A percentile compares a stretch with the other conserved stretches of the same genome.
Conservation (phyloP, 35 echinoderm and acorn worm genomes). For the Eucidaris tribuloides region DNA sequence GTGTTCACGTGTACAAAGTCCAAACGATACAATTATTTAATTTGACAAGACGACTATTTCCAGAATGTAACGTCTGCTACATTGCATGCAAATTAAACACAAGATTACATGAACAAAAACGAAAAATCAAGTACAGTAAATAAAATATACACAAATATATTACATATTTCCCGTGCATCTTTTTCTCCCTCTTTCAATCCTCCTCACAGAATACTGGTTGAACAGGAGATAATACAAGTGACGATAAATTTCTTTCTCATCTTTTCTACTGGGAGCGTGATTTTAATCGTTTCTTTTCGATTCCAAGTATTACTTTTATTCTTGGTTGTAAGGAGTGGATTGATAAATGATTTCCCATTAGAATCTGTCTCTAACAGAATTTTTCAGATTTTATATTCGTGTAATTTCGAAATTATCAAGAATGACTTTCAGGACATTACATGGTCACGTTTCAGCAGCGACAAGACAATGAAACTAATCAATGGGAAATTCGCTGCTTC, state of each 20-base stretch:
- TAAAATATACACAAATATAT: slow-evolving; percentile 19
- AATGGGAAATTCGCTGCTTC: no score
- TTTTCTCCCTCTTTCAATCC: not conserved
- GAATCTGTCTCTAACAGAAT: no score
- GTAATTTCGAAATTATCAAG: no score
- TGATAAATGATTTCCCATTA: no score
- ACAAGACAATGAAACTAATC: no score
- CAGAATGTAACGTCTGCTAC: no score
- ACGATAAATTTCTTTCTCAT: not conserved
- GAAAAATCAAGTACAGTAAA: not conserved
- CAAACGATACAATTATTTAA: not conserved
- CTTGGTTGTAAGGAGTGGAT: no score
- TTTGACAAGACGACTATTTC: not conserved
- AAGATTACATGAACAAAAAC: slow-evolving; percentile 8
- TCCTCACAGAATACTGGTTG: slow-evolving; percentile 2
- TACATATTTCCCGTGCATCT: slow-evolving; percentile 1
- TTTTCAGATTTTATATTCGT: no score
- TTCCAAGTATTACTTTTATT: not conserved
- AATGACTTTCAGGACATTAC: no score
- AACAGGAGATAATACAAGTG: no score
- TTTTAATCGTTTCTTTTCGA: not conserved
- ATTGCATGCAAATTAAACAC: slow-evolving; percentile 3
- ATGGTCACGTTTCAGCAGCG: no score
- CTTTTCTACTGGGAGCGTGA: not conserved
- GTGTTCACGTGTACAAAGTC: not conserved